phyloP scores from a whole-genome alignment of 2,113 vertebrate genomes.

The Pygathrix nemaeus region DNA sequence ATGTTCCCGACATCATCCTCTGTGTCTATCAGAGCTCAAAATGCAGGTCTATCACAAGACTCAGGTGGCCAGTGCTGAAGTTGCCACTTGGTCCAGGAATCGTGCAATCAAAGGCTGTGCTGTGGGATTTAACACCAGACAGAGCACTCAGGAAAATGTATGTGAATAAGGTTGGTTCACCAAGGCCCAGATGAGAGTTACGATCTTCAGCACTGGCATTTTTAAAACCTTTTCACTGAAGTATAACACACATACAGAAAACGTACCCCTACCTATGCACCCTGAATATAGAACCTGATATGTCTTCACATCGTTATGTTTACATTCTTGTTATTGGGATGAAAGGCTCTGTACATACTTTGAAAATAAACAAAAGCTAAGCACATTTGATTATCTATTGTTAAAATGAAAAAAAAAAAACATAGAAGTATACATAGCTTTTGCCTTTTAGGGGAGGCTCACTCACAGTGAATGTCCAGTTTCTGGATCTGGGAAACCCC shows the following conservation, averaged over 20 bases:
- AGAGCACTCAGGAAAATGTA: background rate
- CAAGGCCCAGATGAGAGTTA: background rate
- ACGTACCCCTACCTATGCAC: rapidly evolving
- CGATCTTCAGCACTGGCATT: background rate
- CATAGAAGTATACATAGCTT: background rate
- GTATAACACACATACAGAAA: background rate
- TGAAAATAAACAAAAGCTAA: background rate
- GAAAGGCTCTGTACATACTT: background rate
- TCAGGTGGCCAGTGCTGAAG: background rate
- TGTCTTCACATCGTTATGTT: background rate
- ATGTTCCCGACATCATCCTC: background rate
- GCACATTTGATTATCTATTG: background rate
- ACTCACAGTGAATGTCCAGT: background rate
- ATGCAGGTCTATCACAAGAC: background rate
- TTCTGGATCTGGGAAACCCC: background rate
- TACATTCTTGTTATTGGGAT: background rate
- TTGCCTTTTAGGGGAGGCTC: background rate
- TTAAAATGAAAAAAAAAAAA: background rate
- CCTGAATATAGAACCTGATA: background rate
- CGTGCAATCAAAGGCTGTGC: background rate
- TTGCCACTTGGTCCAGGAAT: background rate
- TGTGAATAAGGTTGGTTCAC: background rate
- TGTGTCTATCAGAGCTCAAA: background rate
- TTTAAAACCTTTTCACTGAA: background rate
- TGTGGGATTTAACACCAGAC: background rate